phyloP scores from a whole-genome alignment of 2,797 vertebrate genomes.

The Numenius phaeopus region DNA sequence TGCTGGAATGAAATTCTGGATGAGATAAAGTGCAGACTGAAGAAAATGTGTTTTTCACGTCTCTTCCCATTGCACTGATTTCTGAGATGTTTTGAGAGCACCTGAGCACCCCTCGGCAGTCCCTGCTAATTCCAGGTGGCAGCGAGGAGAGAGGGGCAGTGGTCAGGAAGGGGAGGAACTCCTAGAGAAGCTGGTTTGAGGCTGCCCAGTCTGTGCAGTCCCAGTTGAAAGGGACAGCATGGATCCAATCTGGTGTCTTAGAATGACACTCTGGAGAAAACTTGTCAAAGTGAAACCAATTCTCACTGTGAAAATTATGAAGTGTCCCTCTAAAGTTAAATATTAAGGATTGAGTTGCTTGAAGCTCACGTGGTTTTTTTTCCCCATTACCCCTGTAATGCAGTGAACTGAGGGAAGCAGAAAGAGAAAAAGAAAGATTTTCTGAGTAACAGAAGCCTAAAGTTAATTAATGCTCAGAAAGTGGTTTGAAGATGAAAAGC shows the following conservation, averaged over 20 bases:
- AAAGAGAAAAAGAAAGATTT: not conserved
- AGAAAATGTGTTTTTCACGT: not conserved
- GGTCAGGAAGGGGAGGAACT: not conserved
- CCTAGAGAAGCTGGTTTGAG: not conserved
- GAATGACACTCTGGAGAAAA: not conserved
- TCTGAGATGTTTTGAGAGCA: not conserved
- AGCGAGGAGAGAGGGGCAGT: not conserved
- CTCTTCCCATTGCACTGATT: not conserved
- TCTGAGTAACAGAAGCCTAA: conserved; percentile 25
- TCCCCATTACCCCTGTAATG: not conserved
- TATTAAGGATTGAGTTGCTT: not conserved
- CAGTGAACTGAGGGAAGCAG: not conserved
- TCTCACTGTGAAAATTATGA: not conserved
- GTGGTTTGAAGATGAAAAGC: conserved; percentile 68
- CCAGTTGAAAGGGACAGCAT: not conserved
- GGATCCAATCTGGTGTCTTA: not conserved
- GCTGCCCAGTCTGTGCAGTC: not conserved
- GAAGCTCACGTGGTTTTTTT: not conserved
- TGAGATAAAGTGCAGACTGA: not conserved
- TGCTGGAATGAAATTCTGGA: not conserved
- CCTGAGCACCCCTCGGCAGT: not conserved
- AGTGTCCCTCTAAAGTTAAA: not conserved
- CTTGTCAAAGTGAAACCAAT: not conserved
- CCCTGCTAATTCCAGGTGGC: not conserved
- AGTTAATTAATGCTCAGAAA: conserved; percentile 67